Conservation (phyloP, 2,888 invertebrate species). For the Euzophera pinguis region DNA sequence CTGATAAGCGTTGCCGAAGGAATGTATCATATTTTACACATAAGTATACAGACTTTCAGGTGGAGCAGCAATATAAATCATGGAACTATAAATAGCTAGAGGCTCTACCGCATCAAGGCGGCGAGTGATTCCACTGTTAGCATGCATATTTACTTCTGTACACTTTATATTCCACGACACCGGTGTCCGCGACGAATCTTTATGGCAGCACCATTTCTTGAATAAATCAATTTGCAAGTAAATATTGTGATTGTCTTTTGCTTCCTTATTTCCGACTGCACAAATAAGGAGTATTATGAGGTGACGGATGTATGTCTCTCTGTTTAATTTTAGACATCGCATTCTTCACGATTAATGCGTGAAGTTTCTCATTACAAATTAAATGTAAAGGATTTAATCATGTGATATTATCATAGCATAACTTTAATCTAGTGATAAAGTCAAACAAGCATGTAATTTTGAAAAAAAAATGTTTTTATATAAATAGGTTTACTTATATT, state of each 20-base stretch:
- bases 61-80: too few species aligned
- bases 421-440: too few species aligned
- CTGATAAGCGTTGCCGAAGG: too few species aligned
- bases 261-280: conserved; percentile 5
- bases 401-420: background rate
- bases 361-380: background rate
- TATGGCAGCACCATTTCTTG: background rate
- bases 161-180: background rate
- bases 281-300: conserved; percentile 5
- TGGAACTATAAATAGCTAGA: too few species aligned
- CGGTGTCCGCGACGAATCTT: background rate
- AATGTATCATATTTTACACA: too few species aligned
- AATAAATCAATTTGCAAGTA: conserved; percentile 7
- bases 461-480: too few species aligned
- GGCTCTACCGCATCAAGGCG: too few species aligned
- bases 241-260: conserved; percentile 7
- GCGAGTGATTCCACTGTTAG: too few species aligned
- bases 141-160: background rate
- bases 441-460: too few species aligned
- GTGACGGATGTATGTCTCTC: background rate
- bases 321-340: background rate
- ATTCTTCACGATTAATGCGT: background rate
- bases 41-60: too few species aligned
- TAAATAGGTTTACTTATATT: too few species aligned
- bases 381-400: background rate